Percentiles rank a stretch among this genome's conserved stretches.
phyloP scores from a whole-genome alignment of 2,113 vertebrate species.

The Indicator indicator region DNA sequence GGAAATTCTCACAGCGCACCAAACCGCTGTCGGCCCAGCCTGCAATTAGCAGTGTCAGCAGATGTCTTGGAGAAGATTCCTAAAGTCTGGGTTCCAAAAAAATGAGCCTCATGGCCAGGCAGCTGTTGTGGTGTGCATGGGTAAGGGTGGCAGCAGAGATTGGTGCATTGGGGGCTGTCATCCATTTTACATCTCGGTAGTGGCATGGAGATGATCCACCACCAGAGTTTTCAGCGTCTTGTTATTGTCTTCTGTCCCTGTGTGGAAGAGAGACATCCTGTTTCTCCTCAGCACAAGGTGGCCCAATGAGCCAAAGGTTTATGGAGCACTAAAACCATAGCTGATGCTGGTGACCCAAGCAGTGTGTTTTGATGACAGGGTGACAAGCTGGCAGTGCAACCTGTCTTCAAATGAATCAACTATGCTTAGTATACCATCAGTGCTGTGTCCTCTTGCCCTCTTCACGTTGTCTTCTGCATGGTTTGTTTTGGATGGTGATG shows the following conservation, averaged over 20 bases:
- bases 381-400: not conserved
- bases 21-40: not conserved
- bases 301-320: not conserved
- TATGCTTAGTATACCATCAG: no score
- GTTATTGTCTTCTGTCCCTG: not conserved
- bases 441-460: not conserved
- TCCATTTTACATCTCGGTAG: not conserved
- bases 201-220: fast-evolving
- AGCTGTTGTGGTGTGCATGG: not conserved
- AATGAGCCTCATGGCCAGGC: not conserved
- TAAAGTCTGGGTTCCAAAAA: not conserved
- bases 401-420: not conserved
- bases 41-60: not conserved
- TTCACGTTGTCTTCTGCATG: fast-evolving
- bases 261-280: not conserved
- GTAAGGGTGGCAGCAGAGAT: not conserved
- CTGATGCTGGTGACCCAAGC: not conserved
- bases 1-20: not conserved
- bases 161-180: not conserved
- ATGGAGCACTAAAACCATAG: not conserved
- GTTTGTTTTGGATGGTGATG: not conserved
- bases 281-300: not conserved
- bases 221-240: fast-evolving
- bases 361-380: not conserved
- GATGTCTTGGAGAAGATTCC: not conserved